Conservation (phyloP, 2,888 invertebrate genomes). For the Nineta flava region DNA sequence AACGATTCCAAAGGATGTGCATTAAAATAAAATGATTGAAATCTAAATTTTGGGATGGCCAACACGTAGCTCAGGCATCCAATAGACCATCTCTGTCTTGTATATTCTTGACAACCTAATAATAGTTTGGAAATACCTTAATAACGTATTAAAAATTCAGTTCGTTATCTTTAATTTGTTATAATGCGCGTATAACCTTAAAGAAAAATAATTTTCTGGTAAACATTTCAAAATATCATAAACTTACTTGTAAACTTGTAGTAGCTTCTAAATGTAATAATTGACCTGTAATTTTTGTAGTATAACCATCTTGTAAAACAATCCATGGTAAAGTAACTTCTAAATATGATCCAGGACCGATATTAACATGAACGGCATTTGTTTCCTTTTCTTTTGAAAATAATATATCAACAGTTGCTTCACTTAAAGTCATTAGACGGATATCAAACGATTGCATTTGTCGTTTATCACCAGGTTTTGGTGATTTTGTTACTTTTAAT, state of each 20-base stretch:
- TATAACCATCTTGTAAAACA: conserved; percentile 71
- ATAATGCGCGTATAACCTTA: too few species aligned
- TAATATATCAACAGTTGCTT: conserved; percentile 88
- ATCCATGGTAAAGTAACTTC: conserved; percentile 96
- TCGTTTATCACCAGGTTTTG: conserved; percentile 74
- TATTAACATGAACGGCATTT: conserved; percentile 90
- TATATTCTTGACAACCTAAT: too few species aligned
- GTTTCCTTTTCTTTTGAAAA: conserved; percentile 94
- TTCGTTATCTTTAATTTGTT: too few species aligned
- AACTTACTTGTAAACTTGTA: conserved; percentile 60
- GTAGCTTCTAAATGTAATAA: conserved; percentile 88
- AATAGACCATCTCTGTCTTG: too few species aligned
- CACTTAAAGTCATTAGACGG: conserved; percentile 74
- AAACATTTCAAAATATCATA: too few species aligned
- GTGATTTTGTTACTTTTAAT: conserved; percentile 61
- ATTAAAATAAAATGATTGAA: too few species aligned
- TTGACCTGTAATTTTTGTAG: conserved; percentile 84
- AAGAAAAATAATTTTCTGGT: too few species aligned
- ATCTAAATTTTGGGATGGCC: too few species aligned
- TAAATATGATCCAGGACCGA: conserved; percentile 88
- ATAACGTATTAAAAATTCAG: too few species aligned
- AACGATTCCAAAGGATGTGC: too few species aligned
- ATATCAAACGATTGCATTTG: conserved; percentile 87
- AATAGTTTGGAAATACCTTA: too few species aligned
- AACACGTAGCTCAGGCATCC: too few species aligned